Evolutionary conservation across 1,140 invertebrate genomes (phyloP).

Genomic region (Eubasilissa regina): DNA sequence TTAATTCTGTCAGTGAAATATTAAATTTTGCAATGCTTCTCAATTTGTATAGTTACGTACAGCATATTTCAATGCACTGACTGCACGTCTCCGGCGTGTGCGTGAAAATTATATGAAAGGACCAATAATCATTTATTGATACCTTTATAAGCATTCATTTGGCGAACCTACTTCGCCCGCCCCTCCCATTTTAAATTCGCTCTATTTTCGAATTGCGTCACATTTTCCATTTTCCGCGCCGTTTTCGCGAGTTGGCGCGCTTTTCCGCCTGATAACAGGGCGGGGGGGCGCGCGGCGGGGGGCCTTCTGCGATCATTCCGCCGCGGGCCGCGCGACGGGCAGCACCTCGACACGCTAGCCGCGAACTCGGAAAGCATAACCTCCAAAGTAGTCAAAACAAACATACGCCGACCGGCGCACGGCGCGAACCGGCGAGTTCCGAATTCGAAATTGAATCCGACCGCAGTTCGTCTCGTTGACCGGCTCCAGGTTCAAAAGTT

Average conservation of each 20-base stretch:
- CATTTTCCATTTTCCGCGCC: constrained; percentile 23
- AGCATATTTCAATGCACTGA: too few species aligned
- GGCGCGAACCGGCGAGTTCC: constrained; percentile 32
- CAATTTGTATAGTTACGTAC: too few species aligned
- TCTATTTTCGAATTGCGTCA: constrained; percentile 38
- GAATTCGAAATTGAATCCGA: constrained; percentile 17
- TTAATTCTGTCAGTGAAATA: too few species aligned
- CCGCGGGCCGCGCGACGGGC: constrained; percentile 53
- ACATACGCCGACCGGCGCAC: constrained; percentile 32
- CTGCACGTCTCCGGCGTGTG: too few species aligned
- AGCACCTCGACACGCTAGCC: constrained; percentile 49
- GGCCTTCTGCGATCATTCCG: constrained; percentile 46
- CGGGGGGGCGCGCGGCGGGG: constrained; percentile 13
- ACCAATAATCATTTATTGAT: too few species aligned
- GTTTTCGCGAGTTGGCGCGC: constrained; percentile 41
- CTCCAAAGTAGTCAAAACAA: constrained; percentile 42
- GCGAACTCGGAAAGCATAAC: constrained; percentile 13
- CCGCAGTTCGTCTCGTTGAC: not conserved
- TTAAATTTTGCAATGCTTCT: too few species aligned
- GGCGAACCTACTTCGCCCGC: not conserved
- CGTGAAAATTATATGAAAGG: too few species aligned
- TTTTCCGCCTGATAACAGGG: constrained; percentile 34
- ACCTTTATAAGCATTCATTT: too few species aligned
- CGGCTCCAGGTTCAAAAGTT: not conserved
- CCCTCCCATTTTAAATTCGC: constrained; percentile 20